Percentiles rank a stretch among this genome's conserved stretches.
phyloP scores from a whole-genome alignment of 1,140 invertebrate genomes.

The Bombus picipes region DNA sequence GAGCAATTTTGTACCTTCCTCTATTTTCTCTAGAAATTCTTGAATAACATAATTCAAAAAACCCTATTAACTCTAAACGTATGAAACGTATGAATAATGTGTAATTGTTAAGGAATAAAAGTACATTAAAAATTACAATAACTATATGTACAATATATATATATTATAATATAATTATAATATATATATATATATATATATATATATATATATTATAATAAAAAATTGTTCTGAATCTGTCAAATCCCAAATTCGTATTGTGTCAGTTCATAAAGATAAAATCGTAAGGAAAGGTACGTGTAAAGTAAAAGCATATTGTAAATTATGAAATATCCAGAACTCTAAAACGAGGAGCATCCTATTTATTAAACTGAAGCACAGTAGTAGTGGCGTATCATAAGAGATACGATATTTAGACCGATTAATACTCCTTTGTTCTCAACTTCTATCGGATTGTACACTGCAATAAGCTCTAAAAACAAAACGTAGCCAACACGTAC shows the following conservation, averaged over 20 bases:
- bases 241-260: background rate
- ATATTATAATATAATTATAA: no score
- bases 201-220: background rate
- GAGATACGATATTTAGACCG: background rate
- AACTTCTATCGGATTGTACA: background rate
- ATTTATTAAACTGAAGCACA: background rate
- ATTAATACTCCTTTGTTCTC: conserved; percentile 12
- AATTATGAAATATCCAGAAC: background rate
- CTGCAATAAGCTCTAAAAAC: background rate
- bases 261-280: background rate
- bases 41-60: background rate
- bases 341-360: background rate
- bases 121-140: background rate
- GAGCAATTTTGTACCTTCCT: no score
- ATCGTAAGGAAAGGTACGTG: background rate
- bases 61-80: background rate
- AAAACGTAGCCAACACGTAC: background rate
- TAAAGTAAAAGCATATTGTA: background rate
- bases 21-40: no score
- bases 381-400: background rate
- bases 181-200: no score
- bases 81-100: background rate
- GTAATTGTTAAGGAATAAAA: background rate
- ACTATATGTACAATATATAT: background rate
- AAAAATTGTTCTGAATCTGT: background rate